These are phyloP conservation scores for Thryonomys swinderianus DNA, from an alignment of 2,113 vertebrate species.

Conservation along the genomic window DNA sequence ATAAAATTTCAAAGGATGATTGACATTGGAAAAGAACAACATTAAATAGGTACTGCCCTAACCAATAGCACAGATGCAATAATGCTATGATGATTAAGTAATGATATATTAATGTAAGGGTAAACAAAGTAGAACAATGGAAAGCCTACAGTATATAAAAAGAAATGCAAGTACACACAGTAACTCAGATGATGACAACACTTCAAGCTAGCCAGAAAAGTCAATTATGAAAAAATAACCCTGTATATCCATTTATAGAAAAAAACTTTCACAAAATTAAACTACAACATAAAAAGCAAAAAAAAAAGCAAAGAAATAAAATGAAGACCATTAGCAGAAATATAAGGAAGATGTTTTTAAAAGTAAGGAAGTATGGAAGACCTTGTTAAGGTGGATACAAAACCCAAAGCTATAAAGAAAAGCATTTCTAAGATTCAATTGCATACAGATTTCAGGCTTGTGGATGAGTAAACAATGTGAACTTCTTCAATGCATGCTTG, in stretches of 20 bases:
- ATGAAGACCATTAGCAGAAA: background rate
- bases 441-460: background rate
- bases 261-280: constrained; percentile 15
- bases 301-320: background rate
- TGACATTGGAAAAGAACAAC: background rate
- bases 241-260: background rate
- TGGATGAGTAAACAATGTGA: background rate
- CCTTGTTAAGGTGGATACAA: background rate
- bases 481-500: background rate
- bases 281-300: background rate
- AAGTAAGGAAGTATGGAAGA: background rate
- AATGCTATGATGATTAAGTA: background rate
- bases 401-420: background rate
- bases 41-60: background rate
- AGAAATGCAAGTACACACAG: background rate
- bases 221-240: background rate
- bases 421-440: constrained; percentile 16
- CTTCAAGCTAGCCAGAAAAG: background rate
- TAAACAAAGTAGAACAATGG: background rate
- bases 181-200: constrained; percentile 3
- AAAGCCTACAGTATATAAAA: background rate
- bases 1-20: background rate
- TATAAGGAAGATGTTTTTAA: background rate
- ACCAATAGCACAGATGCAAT: background rate
- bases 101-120: too few relatives aligned